phyloP scores from a whole-genome alignment of 1,140 invertebrate genomes.

The Bombus ignitus region DNA sequence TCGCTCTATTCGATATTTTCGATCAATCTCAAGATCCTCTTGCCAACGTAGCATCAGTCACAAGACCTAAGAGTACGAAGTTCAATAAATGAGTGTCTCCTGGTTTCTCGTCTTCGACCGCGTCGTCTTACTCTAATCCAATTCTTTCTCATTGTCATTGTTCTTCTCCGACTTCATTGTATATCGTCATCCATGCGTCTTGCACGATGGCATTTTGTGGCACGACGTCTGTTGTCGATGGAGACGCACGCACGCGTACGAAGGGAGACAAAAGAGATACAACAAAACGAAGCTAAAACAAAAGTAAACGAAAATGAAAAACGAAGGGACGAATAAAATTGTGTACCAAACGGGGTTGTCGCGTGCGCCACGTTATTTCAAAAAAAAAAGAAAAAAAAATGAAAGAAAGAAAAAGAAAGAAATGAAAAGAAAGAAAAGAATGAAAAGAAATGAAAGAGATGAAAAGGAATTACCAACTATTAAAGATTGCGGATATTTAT shows the following conservation, averaged over 20 bases:
- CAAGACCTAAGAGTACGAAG: neutral
- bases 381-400: neutral
- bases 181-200: slow-evolving; percentile 21
- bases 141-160: slow-evolving; percentile 22
- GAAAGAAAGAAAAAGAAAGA: no score
- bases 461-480: no score
- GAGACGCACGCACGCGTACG: slow-evolving; percentile 25
- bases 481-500: neutral
- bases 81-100: neutral
- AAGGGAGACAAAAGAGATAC: neutral
- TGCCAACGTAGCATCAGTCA: no score
- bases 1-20: neutral
- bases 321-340: neutral
- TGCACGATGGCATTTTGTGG: slow-evolving; percentile 49
- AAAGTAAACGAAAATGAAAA: neutral
- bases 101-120: neutral
- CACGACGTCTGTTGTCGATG: slow-evolving; percentile 58
- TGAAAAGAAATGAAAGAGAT: no score
- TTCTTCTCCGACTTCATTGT: slow-evolving; percentile 38
- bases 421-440: no score
- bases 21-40: neutral
- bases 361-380: slow-evolving; percentile 52
- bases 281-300: neutral
- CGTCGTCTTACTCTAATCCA: neutral
- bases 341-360: slow-evolving; percentile 11